phyloP scores from a whole-genome alignment of 2,888 invertebrate genomes.

The Netelia virgata region DNA sequence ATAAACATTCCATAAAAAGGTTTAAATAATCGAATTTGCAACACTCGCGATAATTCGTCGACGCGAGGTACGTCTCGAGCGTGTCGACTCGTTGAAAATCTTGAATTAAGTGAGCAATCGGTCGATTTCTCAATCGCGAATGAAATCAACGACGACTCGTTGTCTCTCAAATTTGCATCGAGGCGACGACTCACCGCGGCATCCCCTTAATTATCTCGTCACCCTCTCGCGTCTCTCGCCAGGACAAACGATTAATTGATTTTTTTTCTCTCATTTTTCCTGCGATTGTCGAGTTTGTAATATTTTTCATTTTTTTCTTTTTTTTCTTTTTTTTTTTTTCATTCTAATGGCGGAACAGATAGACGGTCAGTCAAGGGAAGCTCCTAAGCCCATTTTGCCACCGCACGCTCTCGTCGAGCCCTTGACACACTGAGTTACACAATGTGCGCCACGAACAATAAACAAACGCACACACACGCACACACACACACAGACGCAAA shows the following conservation, averaged over 20 bases:
- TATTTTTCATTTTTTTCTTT: slow-evolving; percentile 6
- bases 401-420: slow-evolving; percentile 70
- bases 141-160: neutral
- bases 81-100: slow-evolving; percentile 38
- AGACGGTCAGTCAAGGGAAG: slow-evolving; percentile 69
- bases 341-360: slow-evolving; percentile 37
- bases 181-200: neutral
- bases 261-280: slow-evolving; percentile 47
- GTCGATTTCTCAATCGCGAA: slow-evolving; percentile 7
- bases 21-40: too few species aligned
- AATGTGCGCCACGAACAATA: slow-evolving; percentile 73
- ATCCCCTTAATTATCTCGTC: slow-evolving; percentile 2
- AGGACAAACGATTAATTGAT: slow-evolving; percentile 74
- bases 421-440: slow-evolving; percentile 82
- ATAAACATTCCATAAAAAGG: too few species aligned
- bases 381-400: slow-evolving; percentile 50
- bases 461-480: too few species aligned
- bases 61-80: neutral
- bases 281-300: neutral
- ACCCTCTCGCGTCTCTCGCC: neutral
- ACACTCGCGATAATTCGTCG: neutral
- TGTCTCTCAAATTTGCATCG: neutral
- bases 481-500: neutral
- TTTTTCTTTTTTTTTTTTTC: slow-evolving; percentile 4
- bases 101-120: slow-evolving; percentile 21